Evolutionary conservation across 2,888 invertebrate species (phyloP).

Genomic region (Sphaeridia pumilis): DNA sequence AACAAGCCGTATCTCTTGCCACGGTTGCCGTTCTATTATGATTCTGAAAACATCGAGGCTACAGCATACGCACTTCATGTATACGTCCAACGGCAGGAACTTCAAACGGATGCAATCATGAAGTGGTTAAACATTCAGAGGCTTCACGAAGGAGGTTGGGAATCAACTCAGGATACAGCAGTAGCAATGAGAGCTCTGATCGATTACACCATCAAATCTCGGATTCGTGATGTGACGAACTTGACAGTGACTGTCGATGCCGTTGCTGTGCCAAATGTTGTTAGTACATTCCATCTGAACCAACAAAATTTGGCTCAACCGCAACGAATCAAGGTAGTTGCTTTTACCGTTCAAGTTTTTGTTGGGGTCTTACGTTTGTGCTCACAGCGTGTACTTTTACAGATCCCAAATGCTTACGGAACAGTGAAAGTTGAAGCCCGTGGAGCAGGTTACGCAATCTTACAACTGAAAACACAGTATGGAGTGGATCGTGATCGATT

Average conservation of each 20-base stretch:
- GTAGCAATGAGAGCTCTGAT: constrained; percentile 77
- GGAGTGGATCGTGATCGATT: constrained; percentile 74
- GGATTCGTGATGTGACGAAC: constrained; percentile 70
- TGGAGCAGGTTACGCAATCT: constrained; percentile 86
- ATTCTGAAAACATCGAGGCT: constrained; percentile 82
- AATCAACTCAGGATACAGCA: constrained; percentile 79
- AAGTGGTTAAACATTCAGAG: constrained; percentile 83
- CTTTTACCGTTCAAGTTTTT: not conserved
- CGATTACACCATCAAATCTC: constrained; percentile 73
- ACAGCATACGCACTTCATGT: constrained; percentile 85
- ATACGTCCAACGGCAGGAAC: constrained; percentile 72
- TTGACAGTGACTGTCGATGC: constrained; percentile 71
- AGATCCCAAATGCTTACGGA: constrained; percentile 89
- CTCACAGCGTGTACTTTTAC: constrained; percentile 9
- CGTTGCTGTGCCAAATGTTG: constrained; percentile 59
- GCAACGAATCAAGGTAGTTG: constrained; percentile 64
- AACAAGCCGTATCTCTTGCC: constrained; percentile 82
- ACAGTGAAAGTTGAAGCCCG: constrained; percentile 83
- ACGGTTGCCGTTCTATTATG: constrained; percentile 73
- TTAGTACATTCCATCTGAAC: constrained; percentile 55
- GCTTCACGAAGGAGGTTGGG: constrained; percentile 76
- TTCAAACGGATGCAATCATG: constrained; percentile 70
- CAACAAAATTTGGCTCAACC: constrained; percentile 65
- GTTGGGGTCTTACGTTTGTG: too few species aligned
- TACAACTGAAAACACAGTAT: constrained; percentile 86